phyloP scores from a whole-genome alignment of 2,797 vertebrate genomes.

The Pangasius larnaudii region DNA sequence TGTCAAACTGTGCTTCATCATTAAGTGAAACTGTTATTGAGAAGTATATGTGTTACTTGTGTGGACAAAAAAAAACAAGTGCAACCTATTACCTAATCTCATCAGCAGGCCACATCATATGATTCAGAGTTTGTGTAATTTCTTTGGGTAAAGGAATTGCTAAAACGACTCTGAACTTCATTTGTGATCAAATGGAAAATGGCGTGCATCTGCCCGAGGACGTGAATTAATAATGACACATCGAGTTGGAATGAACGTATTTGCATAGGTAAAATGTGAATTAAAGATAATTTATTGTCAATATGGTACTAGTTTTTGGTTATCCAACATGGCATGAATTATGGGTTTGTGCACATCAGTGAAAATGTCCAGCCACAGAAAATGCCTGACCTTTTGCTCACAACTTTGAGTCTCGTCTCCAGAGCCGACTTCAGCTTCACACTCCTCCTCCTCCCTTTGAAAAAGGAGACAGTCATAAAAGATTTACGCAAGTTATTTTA shows the following conservation, averaged over 20 bases:
- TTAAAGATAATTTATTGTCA: background rate
- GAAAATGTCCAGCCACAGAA: background rate
- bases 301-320: background rate
- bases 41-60: too few species aligned
- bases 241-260: background rate
- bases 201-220: background rate
- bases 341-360: background rate
- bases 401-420: conserved; percentile 4
- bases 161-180: background rate
- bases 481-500: background rate
- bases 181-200: background rate
- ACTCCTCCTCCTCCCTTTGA: conserved; percentile 47
- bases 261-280: too few species aligned
- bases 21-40: too few species aligned
- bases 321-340: background rate
- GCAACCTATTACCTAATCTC: background rate
- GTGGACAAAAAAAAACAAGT: background rate
- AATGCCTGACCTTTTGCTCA: conserved; percentile 40
- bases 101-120: background rate
- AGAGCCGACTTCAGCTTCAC: background rate
- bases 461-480: background rate
- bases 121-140: background rate
- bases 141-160: background rate
- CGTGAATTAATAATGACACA: background rate
- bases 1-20: background rate